These are phyloP conservation scores for Mantis religiosa DNA, from an alignment of 2,888 invertebrate species.

Conservation along the genomic window DNA sequence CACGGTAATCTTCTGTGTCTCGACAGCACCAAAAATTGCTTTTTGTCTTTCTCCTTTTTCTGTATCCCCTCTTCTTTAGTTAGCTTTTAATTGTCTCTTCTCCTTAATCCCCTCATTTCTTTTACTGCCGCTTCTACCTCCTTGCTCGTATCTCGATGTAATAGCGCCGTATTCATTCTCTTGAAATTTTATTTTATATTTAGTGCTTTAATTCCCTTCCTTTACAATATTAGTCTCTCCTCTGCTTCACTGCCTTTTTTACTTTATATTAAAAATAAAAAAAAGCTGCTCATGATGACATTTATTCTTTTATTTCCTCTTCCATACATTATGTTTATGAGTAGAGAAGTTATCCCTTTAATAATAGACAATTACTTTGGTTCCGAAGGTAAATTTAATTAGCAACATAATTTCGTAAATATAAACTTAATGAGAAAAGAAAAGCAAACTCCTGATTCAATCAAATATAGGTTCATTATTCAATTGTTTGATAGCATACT, in stretches of 20 bases:
- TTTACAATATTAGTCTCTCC: not conserved
- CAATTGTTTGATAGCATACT: too few relatives aligned
- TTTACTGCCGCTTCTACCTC: not conserved
- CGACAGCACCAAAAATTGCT: not conserved
- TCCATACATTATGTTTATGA: not conserved
- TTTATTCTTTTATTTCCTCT: not conserved
- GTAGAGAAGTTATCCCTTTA: not conserved
- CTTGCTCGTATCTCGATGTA: not conserved
- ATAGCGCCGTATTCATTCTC: constrained; percentile 11
- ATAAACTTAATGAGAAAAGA: not conserved
- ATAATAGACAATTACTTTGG: not conserved
- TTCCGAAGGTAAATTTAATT: not conserved
- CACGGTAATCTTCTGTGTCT: not conserved
- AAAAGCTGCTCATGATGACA: not conserved
- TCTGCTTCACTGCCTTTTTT: not conserved
- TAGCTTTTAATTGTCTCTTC: constrained; percentile 40
- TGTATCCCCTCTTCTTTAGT: not conserved
- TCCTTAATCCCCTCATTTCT: constrained; percentile 45
- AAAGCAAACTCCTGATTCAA: too few relatives aligned
- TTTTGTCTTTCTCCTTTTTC: not conserved
- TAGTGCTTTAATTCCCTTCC: not conserved
- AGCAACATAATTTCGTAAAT: not conserved
- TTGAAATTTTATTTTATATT: not conserved
- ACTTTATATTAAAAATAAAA: not conserved
- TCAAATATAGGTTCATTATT: too few relatives aligned